Percentiles rank a stretch among this genome's conserved stretches.
Evolutionary conservation across 1,140 invertebrate genomes (phyloP).

Genomic region (Pinna nobilis): DNA sequence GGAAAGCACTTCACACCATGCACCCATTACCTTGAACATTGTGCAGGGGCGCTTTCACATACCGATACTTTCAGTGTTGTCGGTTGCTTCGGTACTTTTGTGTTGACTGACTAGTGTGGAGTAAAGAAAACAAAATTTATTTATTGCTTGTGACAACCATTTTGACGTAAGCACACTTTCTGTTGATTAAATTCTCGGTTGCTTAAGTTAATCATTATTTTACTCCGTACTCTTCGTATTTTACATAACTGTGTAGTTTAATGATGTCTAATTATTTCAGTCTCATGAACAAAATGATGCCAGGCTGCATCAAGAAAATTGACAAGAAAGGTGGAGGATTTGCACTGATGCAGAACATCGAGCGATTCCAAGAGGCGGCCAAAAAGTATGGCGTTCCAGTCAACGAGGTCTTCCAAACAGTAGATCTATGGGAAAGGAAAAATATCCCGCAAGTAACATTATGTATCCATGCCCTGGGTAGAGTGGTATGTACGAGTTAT

Average conservation of each 20-base stretch:
- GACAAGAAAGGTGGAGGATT: conserved; percentile 92
- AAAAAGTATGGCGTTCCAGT: conserved; percentile 89
- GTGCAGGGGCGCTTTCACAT: too few relatives aligned
- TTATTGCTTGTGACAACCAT: too few relatives aligned
- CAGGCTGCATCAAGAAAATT: conserved; percentile 88
- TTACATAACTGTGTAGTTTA: background rate
- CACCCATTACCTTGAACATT: too few relatives aligned
- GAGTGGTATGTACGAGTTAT: conserved; percentile 82
- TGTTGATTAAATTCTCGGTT: background rate
- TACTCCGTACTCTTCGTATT: background rate
- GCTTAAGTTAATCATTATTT: too few relatives aligned
- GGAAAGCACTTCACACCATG: too few relatives aligned
- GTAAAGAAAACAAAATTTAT: background rate
- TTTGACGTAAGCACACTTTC: background rate
- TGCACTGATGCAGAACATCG: conserved; percentile 97
- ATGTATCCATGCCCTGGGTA: conserved; percentile 90
- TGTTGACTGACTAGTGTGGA: background rate
- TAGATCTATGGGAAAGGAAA: conserved; percentile 94
- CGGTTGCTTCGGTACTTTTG: too few relatives aligned
- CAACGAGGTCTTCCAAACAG: conserved; percentile 94
- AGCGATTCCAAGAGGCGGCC: conserved; percentile 91
- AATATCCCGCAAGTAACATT: conserved; percentile 92
- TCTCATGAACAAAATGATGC: conserved; percentile 90
- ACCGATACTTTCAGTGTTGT: too few relatives aligned
- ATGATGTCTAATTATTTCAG: conserved; percentile 56